Conservation (phyloP, 1,140 invertebrate species). For the Cotesia vestalis region DNA sequence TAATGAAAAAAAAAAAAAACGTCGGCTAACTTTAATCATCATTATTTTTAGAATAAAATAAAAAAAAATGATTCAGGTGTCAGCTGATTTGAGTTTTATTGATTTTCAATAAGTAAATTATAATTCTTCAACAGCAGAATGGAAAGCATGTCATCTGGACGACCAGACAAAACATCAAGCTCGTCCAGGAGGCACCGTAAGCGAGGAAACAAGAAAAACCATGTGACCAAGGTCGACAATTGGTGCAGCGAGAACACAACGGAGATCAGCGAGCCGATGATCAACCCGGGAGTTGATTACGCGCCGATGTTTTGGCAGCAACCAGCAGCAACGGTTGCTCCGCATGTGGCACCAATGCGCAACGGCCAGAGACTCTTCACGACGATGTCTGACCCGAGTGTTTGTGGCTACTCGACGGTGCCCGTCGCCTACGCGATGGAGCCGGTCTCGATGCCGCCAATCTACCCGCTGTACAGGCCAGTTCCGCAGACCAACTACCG, state of each 20-base stretch:
- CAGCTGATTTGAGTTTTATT: too few relatives aligned
- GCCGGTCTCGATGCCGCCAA: slow-evolving; percentile 65
- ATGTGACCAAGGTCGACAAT: slow-evolving; percentile 22
- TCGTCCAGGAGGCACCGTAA: slow-evolving; percentile 35
- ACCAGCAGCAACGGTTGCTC: slow-evolving; percentile 24
- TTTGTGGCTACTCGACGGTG: slow-evolving; percentile 65
- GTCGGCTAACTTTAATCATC: too few relatives aligned
- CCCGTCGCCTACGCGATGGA: slow-evolving; percentile 65
- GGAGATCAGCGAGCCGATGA: slow-evolving; percentile 34
- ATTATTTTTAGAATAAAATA: too few relatives aligned
- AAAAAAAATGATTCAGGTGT: too few relatives aligned
- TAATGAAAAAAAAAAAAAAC: too few relatives aligned
- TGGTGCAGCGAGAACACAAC: slow-evolving; percentile 38
- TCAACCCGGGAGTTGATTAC: slow-evolving; percentile 42
- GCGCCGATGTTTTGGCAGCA: slow-evolving; percentile 47
- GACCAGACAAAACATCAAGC: not conserved
- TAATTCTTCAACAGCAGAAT: slow-evolving; percentile 4
- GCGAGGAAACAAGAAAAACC: slow-evolving; percentile 27
- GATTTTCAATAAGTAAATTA: too few relatives aligned
- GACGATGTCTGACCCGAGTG: slow-evolving; percentile 64
- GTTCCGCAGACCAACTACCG: slow-evolving; percentile 50
- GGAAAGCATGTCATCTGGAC: not conserved
- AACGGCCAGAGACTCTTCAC: slow-evolving; percentile 64
- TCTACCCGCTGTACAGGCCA: slow-evolving; percentile 58
- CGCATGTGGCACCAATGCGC: slow-evolving; percentile 40